phyloP scores from a whole-genome alignment of 2,888 invertebrate genomes.

The Calliphora vomitoria region DNA sequence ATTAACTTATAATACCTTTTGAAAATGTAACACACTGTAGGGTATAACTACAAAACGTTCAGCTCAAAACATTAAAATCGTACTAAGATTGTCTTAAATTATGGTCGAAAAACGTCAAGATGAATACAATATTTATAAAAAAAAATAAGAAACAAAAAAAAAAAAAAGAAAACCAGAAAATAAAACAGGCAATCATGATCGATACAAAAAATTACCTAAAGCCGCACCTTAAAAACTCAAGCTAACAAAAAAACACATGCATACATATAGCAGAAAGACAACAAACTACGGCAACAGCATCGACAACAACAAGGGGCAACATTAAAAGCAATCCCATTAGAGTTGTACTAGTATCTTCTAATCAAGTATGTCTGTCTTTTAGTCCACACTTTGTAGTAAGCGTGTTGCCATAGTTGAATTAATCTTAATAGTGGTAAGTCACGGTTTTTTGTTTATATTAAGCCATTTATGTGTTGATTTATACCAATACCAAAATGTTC shows the following conservation, averaged over 20 bases:
- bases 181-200: conserved; percentile 51
- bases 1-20: background rate
- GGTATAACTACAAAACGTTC: conserved; percentile 10
- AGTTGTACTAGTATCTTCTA: conserved; percentile 19
- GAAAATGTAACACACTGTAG: background rate
- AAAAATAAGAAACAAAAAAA: background rate
- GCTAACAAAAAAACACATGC: background rate
- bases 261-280: background rate
- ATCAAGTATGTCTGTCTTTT: conserved; percentile 6
- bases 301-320: conserved; percentile 30
- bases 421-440: too few species aligned
- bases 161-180: conserved; percentile 24
- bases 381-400: background rate
- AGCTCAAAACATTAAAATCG: conserved; percentile 27
- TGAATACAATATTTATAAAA: conserved; percentile 23
- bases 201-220: conserved; percentile 35
- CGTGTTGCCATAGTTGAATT: too few species aligned
- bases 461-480: too few species aligned
- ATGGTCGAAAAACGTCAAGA: conserved; percentile 48
- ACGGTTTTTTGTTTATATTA: too few species aligned
- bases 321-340: conserved; percentile 35
- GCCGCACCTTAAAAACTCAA: conserved; percentile 49
- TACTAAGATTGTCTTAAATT: conserved; percentile 46
- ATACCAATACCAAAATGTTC: too few species aligned
- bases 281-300: background rate